A percentile compares a stretch with the other conserved stretches of the same genome.
These are phyloP conservation scores for Malurus splendens DNA, from an alignment of 2,797 vertebrate genomes.

Conservation along the genomic window DNA sequence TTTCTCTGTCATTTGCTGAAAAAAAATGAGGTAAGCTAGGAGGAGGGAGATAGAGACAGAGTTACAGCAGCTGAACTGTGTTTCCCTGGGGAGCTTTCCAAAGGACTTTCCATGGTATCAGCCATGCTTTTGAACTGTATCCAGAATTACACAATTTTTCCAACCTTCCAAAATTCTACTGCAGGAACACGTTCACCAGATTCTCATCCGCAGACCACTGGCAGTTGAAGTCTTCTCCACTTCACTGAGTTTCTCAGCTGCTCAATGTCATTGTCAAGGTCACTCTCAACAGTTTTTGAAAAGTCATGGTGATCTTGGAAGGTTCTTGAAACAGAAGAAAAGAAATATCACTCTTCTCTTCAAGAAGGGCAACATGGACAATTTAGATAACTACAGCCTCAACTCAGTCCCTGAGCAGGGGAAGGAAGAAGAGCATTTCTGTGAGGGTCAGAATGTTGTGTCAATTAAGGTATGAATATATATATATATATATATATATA, in stretches of 20 bases:
- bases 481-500: background rate
- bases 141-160: background rate
- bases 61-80: background rate
- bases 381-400: background rate
- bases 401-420: background rate
- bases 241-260: background rate
- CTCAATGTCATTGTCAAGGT: background rate
- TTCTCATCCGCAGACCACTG: background rate
- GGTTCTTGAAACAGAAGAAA: background rate
- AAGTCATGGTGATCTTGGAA: background rate
- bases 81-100: background rate
- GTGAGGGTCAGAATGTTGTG: background rate
- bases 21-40: background rate
- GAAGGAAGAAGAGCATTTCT: background rate
- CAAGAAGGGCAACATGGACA: background rate
- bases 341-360: background rate
- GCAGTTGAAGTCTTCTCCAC: background rate
- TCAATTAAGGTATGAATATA: background rate
- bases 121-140: background rate
- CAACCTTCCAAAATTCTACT: background rate
- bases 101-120: background rate
- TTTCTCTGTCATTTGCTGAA: background rate
- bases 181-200: background rate
- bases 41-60: background rate
- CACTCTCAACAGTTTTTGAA: background rate